Evolutionary conservation across 2,113 vertebrate genomes (phyloP), one percentile per base, ranked within the genome.

Genomic region (Campylomormyrus tamandua): DNA sequence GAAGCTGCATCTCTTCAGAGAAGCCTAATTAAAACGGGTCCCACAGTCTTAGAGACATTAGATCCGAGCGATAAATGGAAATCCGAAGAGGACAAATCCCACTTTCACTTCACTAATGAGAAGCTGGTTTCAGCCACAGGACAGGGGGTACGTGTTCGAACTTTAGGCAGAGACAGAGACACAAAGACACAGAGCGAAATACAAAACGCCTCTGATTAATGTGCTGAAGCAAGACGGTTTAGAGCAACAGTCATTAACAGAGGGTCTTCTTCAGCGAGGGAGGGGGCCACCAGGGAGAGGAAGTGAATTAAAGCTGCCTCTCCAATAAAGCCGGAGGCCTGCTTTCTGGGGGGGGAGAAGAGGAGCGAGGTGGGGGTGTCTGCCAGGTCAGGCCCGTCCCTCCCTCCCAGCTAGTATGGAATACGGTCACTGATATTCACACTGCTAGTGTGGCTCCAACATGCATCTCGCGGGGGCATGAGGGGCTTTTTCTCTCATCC

Each of bases 11-110:
- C 92, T 91, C 90, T 92, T 95, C 94, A 94, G 93, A 95, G 93
- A 92, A 94, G 93, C 92, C 42, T 94, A 93, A 95, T 95, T 95
- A 95, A 92, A 94, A 92, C 92, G 90, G 87, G n/a, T 62, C 49
- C 70, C 42, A 49, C 31, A 70, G 39, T 21, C 46, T 92, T 94
- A 93, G 92, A 92, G 93, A 93, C 92, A 91, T 70, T 62, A 90
- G 91, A 91, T 83, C 87, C 27, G 49, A 88, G 89, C 49, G 80
- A 80, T 42, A 70, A 86, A 50, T 85, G 35, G 24, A 88, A 45
- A 48, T 84, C 87, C 52, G 27, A 62, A 56, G 9, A 88, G 87
- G 85, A 87, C 87, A 66, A 66, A 88, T 70, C 87, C 48, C 39
- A 46, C 56, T 70, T 45, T 88, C 11, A n/a, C 21, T 53, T 87